Evolutionary conservation across 2,888 invertebrate genomes (phyloP), one percentile per base, ranked within the genome.

Genomic region (Resseliella maxima): DNA sequence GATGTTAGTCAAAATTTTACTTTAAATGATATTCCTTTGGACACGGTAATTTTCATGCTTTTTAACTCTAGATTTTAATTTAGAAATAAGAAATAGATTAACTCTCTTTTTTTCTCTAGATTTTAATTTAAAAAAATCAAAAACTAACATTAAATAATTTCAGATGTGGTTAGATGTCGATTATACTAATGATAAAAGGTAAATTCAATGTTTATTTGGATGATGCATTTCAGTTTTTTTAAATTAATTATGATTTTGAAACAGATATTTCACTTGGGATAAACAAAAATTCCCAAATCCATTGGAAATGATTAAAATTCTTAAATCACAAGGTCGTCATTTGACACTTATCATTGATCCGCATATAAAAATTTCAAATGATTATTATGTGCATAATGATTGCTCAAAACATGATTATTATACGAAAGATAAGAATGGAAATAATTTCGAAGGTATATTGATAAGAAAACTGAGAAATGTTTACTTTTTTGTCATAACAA

Each of bases 161-260:
- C 31, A 72, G 1, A 95, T 99, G 91, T 99, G 99, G 99, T 93
- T 99, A 85, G 99, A 99, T 91, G 99, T 99, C 90, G 99, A 99
- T 90, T 98, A 99, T 90, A 99, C 99, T 0, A 97, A 99, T 90
- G 94, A 94, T 86, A 99, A 99, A 92, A 97, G 97, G 86, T 86
- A 86, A 86, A 24, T 50, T 10, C 12, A 41, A 41, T 8, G 6
- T 41, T 8, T 8, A 41, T 41, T 41, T 41, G 41, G 6, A 41
- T 41, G 5, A 5, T 41, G 5, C 41, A 8, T 41, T 41, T 12
- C 5, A 41, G 12, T n/a, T n/a, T 41, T 41, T 12, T 18, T 50
- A 18, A 8, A 18, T 18, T 50, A 18, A 41, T 8, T 41, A 12
- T 50, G 18, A 50, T n/a, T 50, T 21, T 21, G 50, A 50, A 41